Evolutionary conservation across 2,113 vertebrate genomes (phyloP), one percentile per base, ranked within the genome.

Genomic region (Aythya baeri): DNA sequence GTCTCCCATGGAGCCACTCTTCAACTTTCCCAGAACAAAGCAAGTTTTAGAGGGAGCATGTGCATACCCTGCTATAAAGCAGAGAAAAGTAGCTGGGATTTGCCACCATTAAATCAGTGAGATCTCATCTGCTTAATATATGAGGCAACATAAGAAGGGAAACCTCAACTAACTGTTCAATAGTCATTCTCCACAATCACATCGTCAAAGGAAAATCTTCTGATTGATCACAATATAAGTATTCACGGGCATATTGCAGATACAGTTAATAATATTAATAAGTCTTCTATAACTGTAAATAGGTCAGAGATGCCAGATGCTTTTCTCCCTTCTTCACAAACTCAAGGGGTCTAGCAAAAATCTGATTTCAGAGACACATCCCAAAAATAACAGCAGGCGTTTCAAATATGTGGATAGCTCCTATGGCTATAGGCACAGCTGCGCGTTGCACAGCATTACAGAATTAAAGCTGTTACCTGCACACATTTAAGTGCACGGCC

Each of bases 391-490:
- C 36, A 90, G 76, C 79, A 91, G 63, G 15, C 4, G 0, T 77
- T 46, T 92, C 57, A 68, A 82, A 89, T 84, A 73, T 9, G 67
- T 31, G 23, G 58, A 32, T 63, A 92, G 70, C 66, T 85, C 91
- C 80, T 77, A 50, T 11, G 52, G 72, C 72, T 84, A 68, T 13
- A 95, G 46, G 75, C 90, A 84, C 74, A 94, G 79, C 67, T 88
- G 89, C 0, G 0, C 55, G 22, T 3, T 79, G 41, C 91, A 71
- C 25, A 71, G 49, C 29, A 9, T 65, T 63, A 34, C 52, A 95
- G 84, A 93, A 91, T 92, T 91, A 89, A 96, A 96, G 91, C 70
- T 92, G 86, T 94, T 96, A 96, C 81, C 89, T 95, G 72, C 38
- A 58, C 86, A 93, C 54, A 43, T 91, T 96, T 91, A 91, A 87